Conservation (phyloP, 2,888 invertebrate species). For the Pammene fasciana region DNA sequence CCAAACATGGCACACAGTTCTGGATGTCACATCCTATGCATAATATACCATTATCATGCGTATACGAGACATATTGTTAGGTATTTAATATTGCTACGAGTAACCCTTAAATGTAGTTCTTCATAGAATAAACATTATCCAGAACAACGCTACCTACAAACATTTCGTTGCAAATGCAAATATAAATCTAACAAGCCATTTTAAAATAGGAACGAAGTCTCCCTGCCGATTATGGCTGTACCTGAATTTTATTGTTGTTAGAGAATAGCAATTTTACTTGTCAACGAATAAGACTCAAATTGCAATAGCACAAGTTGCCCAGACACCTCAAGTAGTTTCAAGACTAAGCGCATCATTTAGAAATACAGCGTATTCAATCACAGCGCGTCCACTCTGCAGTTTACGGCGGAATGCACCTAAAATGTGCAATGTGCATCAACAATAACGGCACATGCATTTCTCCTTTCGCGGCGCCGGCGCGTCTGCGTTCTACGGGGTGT, state of each 20-base stretch:
- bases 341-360: slow-evolving; percentile 20
- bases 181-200: neutral
- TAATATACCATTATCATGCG: too few species aligned
- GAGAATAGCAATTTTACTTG: neutral
- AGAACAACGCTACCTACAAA: too few species aligned
- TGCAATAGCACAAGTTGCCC: neutral
- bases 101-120: too few species aligned
- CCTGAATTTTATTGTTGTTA: neutral
- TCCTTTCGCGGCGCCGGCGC: slow-evolving; percentile 55
- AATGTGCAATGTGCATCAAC: slow-evolving; percentile 33
- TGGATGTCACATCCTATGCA: too few species aligned
- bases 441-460: slow-evolving; percentile 38
- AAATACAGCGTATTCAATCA: slow-evolving; percentile 34
- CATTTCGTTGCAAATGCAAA: too few species aligned
- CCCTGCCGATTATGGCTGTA: neutral
- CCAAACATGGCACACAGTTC: too few species aligned
- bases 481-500: slow-evolving; percentile 52
- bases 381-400: slow-evolving; percentile 32
- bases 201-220: neutral
- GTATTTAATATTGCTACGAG: too few species aligned
- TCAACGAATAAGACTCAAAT: slow-evolving; percentile 2
- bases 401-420: slow-evolving; percentile 31
- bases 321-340: slow-evolving; percentile 2
- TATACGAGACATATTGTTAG: too few species aligned
- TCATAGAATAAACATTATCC: too few species aligned